Evolutionary conservation across 2,888 invertebrate genomes (phyloP), one percentile per base, ranked within the genome.

Genomic region (Ophraella communa): DNA sequence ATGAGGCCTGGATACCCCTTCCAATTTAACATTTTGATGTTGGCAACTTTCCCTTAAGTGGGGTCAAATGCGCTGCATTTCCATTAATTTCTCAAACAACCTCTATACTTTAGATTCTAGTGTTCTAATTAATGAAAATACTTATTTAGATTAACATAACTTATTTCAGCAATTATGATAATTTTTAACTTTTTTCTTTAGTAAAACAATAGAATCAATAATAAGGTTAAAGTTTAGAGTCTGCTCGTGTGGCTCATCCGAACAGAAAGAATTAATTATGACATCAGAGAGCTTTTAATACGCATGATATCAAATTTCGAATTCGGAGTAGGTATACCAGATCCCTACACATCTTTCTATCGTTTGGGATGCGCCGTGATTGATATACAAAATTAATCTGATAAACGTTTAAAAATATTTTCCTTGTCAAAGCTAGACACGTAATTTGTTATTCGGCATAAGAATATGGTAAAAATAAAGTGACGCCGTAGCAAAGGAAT

Each of bases 321-420:
- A 51, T 51, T 27, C 49, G 17, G 49, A 51, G 14, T n/a, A n/a
- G n/a, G n/a, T 51, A 14, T 39, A 27, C 49, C 27, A 27, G 14
- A n/a, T n/a, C n/a, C n/a, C n/a, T n/a, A n/a, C n/a, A n/a, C n/a
- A n/a, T n/a, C n/a, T n/a, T n/a, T n/a, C n/a, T n/a, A 27, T 51
- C 23, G 47, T 23, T 47, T 10, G 49, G 49, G n/a, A n/a, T n/a
- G 18, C 49, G 24, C 10, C 14, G 27, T 51, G 49, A 51, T 51
- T 24, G 49, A 51, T 51, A 24, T 10, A 51, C 27, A 24, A 24
- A 51, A 51, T 17, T 51, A 51, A 51, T 51, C 49, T 51, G 49
- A 51, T 51, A 51, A 51, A 20, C 21, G 3, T 7, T 23, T 51
- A 51, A 51, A 51, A 51, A 27, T 24, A 17, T 24, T 51, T 27